Base-by-base conservation (phyloP, 1,140 invertebrate species). In the Drosophila sp. region DNA sequence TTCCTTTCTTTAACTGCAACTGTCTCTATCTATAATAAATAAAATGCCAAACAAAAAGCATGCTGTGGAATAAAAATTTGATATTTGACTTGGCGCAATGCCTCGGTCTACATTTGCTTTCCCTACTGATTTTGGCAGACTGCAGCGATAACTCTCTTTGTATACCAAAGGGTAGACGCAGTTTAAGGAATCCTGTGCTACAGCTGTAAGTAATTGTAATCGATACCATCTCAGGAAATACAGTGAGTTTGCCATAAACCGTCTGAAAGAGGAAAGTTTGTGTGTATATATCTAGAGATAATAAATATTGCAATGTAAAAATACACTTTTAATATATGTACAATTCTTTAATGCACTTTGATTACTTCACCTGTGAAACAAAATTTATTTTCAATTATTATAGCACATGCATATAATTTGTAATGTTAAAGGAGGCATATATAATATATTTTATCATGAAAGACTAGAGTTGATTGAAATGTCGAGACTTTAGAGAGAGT, bases 31-130 rank as follows among this genome's bases (percentile, higher is more conserved):
- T 46, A 25, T 62, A 69, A 74, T 74, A 74, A 70, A 74, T 74
- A 74, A 74, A 74, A 63, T 74, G 51, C 4, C 65, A 70, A 18
- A 70, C 65, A 70, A 63, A 72, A 70, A 38, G 58, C 66, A 48
- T 57, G 32, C 57, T 56, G 48, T 32, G 57, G 54, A 69, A 74
- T 74, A 71, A 57, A 74, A 70, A 70, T 70, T 74, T 70, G 53
- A 63, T 74, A 21, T 63, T 70, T 54, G 64, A 50, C 41, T 57
- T 64, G 59, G 59, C 61, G 43, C 32, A 59, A 32, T 61, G 65
- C 58, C 45, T 36, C 16, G 4, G 61, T 46, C 38, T 61, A 48
- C 57, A 63, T 64, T 56, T 72, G 54, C 36, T 54, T 43, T 32
- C 38, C 38, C 56, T 16, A 46, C 56, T 56, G 56, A 53, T 69